Evolutionary conservation across 2,888 invertebrate species (phyloP), one percentile per base, ranked within the genome.

Genomic region (Noctua janthe): DNA sequence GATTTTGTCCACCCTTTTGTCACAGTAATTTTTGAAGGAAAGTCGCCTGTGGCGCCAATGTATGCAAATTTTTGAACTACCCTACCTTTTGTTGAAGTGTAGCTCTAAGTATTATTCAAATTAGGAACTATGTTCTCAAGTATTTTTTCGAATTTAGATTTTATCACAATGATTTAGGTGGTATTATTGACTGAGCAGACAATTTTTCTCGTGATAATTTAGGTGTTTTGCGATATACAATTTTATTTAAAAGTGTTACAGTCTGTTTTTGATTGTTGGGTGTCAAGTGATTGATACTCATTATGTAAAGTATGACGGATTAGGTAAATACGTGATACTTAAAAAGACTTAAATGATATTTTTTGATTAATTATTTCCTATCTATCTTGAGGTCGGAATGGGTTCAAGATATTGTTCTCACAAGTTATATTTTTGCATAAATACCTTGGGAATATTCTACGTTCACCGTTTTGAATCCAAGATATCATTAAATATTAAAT

Each of bases 351-450:
- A 89, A 86, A 81, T 76, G 83, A 90, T 91, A 89, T 86, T 86
- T 91, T 91, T 91, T 94, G 95, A 95, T 95, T 95, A 95, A 95
- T 95, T 92, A 94, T 94, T 92, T 91, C 78, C 90, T 89, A 94
- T 94, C 91, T 90, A 86, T 93, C 87, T 91, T 91, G 88, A 91
- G 89, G 87, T 90, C 56, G 77, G 83, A 89, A 89, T 85, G 80
- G 86, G 78, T 90, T 91, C 88, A 91, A n/a, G 81, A 90, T 90
- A 92, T 92, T 92, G 90, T 90, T 90, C 91, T 76, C 83, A 74
- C 54, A 86, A 88, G 85, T 81, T 62, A 91, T 91, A 92, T 90
- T 90, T 94, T 93, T 91, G 89, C 92, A 94, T 94, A 92, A 92
- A 90, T 87, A 89, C 82, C 84, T 87, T 91, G 92, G 90, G 90